A percentile compares a stretch with the other conserved stretches of the same genome.
Evolutionary conservation across 2,888 invertebrate genomes (phyloP).

Genomic region (Schrankia costaestrigalis): DNA sequence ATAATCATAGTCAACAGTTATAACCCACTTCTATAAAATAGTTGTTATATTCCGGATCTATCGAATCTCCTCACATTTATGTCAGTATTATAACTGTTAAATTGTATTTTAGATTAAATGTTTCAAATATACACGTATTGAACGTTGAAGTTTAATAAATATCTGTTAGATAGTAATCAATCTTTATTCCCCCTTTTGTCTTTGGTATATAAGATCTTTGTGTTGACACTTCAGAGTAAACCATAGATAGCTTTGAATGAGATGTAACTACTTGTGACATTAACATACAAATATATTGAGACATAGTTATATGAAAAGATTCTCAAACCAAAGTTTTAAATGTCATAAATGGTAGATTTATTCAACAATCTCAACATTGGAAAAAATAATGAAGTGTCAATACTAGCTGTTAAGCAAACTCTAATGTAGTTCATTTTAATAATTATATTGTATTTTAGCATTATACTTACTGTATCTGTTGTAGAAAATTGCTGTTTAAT

Average conservation of each 20-base stretch:
- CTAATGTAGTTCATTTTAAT: slow-evolving; percentile 17
- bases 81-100: slow-evolving; percentile 67
- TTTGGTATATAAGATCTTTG: slow-evolving; percentile 53
- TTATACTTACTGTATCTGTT: too few species aligned
- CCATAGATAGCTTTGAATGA: too few species aligned
- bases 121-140: slow-evolving; percentile 44
- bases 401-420: slow-evolving; percentile 20
- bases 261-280: too few species aligned
- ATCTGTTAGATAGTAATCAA: slow-evolving; percentile 52
- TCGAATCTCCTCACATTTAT: slow-evolving; percentile 41
- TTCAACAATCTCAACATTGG: too few species aligned
- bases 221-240: slow-evolving; percentile 49
- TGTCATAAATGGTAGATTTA: too few species aligned
- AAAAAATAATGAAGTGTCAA: slow-evolving; percentile 23
- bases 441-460: too few species aligned
- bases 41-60: slow-evolving; percentile 53
- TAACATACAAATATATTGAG: too few species aligned
- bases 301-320: too few species aligned
- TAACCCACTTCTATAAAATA: slow-evolving; percentile 44
- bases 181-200: slow-evolving; percentile 57
- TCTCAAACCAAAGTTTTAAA: too few species aligned
- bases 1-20: slow-evolving; percentile 42
- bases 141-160: slow-evolving; percentile 44
- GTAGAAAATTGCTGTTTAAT: slow-evolving; percentile 18
- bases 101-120: slow-evolving; percentile 48